Percentiles rank a stretch among this genome's conserved stretches.
Conservation (phyloP, 2,113 vertebrate genomes). For the Poicephalus gulielmi region DNA sequence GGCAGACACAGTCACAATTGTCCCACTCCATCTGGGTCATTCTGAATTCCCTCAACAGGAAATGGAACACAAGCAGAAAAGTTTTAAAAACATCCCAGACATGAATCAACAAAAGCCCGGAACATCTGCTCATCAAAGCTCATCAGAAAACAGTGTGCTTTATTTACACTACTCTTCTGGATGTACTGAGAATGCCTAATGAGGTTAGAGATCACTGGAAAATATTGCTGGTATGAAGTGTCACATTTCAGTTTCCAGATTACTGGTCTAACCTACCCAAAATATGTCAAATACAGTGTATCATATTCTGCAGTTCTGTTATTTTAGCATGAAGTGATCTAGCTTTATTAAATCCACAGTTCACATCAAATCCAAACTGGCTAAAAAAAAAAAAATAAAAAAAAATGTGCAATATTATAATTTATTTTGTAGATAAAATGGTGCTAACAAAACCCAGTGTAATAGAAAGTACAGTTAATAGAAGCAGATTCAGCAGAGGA, state of each 20-base stretch:
- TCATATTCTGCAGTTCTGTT: not conserved
- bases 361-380: not conserved
- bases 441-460: not conserved
- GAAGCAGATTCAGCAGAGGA: not conserved
- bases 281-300: not conserved
- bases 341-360: not conserved
- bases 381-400: not conserved
- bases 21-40: constrained; percentile 75
- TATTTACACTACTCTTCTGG: constrained; percentile 63
- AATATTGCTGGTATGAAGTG: not conserved
- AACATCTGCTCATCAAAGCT: constrained; percentile 80
- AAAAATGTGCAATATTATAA: not conserved
- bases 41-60: constrained; percentile 79
- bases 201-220: constrained; percentile 12
- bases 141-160: constrained; percentile 69
- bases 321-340: not conserved
- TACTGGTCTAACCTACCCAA: not conserved
- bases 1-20: constrained; percentile 75
- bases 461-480: not conserved
- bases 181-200: constrained; percentile 53
- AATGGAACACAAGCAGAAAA: constrained; percentile 72
- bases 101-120: constrained; percentile 71
- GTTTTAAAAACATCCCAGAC: constrained; percentile 73
- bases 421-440: not conserved
- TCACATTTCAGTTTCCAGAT: not conserved